Conservation (phyloP, 2,797 vertebrate species). For the Trachurus trachurus region DNA sequence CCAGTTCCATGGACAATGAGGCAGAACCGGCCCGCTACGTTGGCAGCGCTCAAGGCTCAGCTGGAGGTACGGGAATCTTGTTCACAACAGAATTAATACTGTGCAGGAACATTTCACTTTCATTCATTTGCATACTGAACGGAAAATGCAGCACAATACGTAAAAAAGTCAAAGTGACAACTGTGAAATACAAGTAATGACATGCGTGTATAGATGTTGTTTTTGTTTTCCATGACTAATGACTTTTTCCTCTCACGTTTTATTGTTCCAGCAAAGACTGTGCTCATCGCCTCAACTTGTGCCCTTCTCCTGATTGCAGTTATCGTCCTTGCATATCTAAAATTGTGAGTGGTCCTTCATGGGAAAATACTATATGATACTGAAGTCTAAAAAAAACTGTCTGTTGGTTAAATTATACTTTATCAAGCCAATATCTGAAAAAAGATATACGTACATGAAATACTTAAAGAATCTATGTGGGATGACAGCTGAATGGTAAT, state of each 20-base stretch:
- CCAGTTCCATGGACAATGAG: constrained; percentile 8
- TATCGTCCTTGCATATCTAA: constrained; percentile 68
- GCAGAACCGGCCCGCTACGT: constrained; percentile 29
- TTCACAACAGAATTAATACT: neutral
- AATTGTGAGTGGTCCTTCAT: constrained; percentile 72
- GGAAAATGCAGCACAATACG: neutral
- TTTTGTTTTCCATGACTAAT: constrained; percentile 12
- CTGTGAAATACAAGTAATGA: neutral
- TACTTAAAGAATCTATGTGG: neutral
- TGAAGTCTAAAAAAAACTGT: neutral
- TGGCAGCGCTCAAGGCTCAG: constrained; percentile 20
- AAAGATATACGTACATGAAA: neutral
- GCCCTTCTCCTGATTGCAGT: constrained; percentile 65
- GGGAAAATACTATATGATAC: neutral
- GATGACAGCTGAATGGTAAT: neutral
- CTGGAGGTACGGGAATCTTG: constrained; percentile 60
- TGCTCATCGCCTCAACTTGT: constrained; percentile 75
- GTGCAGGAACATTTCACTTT: neutral
- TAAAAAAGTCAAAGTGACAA: neutral
- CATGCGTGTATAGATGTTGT: neutral
- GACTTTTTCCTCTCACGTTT: constrained; percentile 8
- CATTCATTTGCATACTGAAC: neutral
- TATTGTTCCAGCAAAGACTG: constrained; percentile 62
- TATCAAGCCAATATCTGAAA: neutral
- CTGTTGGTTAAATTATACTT: neutral